Evolutionary conservation across 2,113 vertebrate genomes (phyloP).

Genomic region (Trematocara stigmaticum): DNA sequence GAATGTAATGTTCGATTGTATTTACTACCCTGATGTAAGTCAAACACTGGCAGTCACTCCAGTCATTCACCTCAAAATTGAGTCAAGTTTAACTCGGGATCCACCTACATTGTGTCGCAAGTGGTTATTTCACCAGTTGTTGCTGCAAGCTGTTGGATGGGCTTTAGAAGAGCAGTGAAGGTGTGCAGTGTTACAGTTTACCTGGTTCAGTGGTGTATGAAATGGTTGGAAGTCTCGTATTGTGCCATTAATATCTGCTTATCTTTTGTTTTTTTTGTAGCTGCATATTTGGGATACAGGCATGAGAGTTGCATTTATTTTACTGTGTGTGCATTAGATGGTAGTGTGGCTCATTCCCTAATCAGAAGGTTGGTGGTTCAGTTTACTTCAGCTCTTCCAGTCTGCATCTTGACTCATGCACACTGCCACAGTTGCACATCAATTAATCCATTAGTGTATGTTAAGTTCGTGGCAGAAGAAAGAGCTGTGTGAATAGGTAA

Average conservation of each 20-base stretch:
- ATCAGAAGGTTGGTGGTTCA: neutral
- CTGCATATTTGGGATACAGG: neutral
- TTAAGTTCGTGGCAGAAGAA: neutral
- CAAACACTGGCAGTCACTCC: neutral
- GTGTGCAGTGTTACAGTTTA: neutral
- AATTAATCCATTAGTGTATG: neutral
- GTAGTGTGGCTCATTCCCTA: neutral
- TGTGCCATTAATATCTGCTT: neutral
- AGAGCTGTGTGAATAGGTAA: neutral
- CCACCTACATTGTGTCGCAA: neutral
- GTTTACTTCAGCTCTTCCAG: neutral
- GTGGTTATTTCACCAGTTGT: neutral
- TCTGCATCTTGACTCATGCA: neutral
- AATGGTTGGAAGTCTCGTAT: neutral
- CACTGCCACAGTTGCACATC: neutral
- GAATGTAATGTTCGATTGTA: neutral
- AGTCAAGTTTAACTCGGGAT: neutral
- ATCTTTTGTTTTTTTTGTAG: neutral
- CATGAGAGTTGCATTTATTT: neutral
- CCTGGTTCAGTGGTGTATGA: neutral
- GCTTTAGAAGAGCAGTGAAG: neutral
- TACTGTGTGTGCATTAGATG: neutral
- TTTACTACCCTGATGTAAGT: neutral
- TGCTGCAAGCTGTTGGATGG: neutral
- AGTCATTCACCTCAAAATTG: neutral